Evolutionary conservation across 2,888 invertebrate genomes (phyloP).

Genomic region (Clistopyga incitator): DNA sequence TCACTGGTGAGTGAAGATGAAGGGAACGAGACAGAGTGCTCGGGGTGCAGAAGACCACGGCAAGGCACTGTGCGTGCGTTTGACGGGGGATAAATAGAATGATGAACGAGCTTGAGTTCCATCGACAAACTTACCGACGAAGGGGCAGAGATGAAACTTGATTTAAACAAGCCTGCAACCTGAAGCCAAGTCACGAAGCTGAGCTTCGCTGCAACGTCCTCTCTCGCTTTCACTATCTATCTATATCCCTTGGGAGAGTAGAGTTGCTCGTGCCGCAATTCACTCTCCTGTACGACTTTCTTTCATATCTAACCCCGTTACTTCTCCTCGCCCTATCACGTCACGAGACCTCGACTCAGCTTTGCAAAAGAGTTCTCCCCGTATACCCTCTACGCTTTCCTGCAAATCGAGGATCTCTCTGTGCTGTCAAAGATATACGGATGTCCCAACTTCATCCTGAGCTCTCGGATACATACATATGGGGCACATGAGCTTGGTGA

Average conservation of each 20-base stretch:
- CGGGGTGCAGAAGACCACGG: slow-evolving; percentile 7
- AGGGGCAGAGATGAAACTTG: slow-evolving; percentile 63
- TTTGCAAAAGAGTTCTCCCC: slow-evolving; percentile 7
- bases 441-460: background rate
- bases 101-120: slow-evolving; percentile 70
- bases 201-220: slow-evolving; percentile 3
- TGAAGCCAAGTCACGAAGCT: slow-evolving; percentile 7
- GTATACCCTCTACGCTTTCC: background rate
- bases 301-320: slow-evolving; percentile 7
- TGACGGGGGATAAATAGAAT: slow-evolving; percentile 70
- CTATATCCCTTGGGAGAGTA: slow-evolving; percentile 27
- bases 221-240: slow-evolving; percentile 11
- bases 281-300: slow-evolving; percentile 22
- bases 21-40: slow-evolving; percentile 8
- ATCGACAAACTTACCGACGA: slow-evolving; percentile 60
- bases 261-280: slow-evolving; percentile 39
- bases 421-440: background rate
- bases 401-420: background rate
- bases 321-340: background rate
- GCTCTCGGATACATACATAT: background rate
- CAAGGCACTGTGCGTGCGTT: slow-evolving; percentile 49
- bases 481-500: background rate
- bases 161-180: slow-evolving; percentile 50
- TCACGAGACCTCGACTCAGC: background rate
- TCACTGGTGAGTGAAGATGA: slow-evolving; percentile 6